These are phyloP conservation scores for Micronycteris hirsuta DNA, from an alignment of 2,113 vertebrate species.

Conservation along the genomic window DNA sequence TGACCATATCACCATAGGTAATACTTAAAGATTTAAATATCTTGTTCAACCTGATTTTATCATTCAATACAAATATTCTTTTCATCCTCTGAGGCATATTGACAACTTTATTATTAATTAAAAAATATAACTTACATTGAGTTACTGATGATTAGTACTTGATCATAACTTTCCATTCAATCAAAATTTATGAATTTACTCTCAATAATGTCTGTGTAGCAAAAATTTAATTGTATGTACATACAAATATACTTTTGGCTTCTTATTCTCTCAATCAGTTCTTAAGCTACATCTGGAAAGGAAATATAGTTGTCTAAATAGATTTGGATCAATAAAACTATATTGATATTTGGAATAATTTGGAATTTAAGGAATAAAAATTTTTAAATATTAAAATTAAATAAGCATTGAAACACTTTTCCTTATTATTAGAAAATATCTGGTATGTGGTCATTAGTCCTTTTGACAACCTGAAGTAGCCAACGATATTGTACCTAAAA, in stretches of 20 bases:
- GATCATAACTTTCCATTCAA: not conserved
- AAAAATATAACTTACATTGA: not conserved
- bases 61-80: not conserved
- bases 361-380: not conserved
- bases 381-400: not conserved
- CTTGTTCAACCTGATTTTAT: not conserved
- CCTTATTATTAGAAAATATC: not conserved
- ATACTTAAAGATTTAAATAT: not conserved
- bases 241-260: not conserved
- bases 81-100: not conserved
- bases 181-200: not conserved
- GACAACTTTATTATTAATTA: not conserved
- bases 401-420: not conserved
- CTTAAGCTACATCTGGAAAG: not conserved
- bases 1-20: not conserved
- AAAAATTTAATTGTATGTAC: not conserved
- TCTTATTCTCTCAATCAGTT: not conserved
- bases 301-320: constrained; percentile 29
- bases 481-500: not conserved
- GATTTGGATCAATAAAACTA: not conserved
- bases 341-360: not conserved
- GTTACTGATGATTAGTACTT: not conserved
- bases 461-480: not conserved
- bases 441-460: not conserved
- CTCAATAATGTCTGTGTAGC: not conserved